Base-by-base conservation (phyloP, 2,888 invertebrate species). In the Osmoderma eremita region DNA sequence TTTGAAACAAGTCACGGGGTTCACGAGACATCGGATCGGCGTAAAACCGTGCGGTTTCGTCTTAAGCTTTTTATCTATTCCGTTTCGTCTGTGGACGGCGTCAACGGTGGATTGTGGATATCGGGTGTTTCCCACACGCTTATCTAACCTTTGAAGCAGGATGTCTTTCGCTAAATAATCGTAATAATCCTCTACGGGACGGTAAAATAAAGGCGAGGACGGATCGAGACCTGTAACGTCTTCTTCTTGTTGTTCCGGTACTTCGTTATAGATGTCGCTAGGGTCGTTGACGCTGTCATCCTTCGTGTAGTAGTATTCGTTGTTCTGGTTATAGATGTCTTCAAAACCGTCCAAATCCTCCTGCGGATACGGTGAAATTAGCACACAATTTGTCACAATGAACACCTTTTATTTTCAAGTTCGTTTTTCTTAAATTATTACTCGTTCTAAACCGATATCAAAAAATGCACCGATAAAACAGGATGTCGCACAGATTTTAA, bases 1-100 rank as follows among this genome's bases (percentile, higher is more conserved):
- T 17, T 61, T 61, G 53, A 72, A 73, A 64, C 73, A 73, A 6
- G 71, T 71, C 38, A 73, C 71, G 1, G 73, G 71, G 61, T 73
- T 72, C 67, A 73, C 70, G 67, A 71, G 69, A 64, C 73, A 73
- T 51, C 69, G 38, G 20, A 66, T 66, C 6, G 58, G 58, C 8
- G 18, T 48, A 5, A 22, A 50, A 18, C 65, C 30, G 12, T 65
- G 36, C 17, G 56, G 20, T 49, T 58, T 66, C 0, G 8, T 41
- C 22, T 58, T 66, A 22, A 61, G 20, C 39, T 66, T 66, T 8
- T 66, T 66, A 22, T 66, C 71, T 13, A 72, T 58, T 24, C 70
- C 42, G 41, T 66, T 66, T 18, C 65, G 58, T 6, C 65, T 36
- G 13, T 66, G 50, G 6, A 61, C n/a, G 2, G 30, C 58, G 30